Evolutionary conservation across 2,888 invertebrate genomes (phyloP), one percentile per base, ranked within the genome.

Genomic region (Trichogramma evanescens): DNA sequence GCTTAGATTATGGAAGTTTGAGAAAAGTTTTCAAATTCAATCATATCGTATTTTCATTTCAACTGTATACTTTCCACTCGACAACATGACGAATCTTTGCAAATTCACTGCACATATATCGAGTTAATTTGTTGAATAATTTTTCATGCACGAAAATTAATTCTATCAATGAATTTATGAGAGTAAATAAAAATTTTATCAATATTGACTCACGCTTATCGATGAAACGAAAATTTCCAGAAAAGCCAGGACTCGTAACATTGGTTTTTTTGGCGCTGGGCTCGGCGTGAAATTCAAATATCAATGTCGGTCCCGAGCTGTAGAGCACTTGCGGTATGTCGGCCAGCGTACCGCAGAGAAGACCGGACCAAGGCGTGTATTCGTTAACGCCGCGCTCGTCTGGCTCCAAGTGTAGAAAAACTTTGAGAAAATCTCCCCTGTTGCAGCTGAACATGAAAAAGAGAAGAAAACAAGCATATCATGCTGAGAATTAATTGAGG

Each of bases 201-300:
- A 26, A 42, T 54, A 51, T 65, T 53, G 66, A 84, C 88, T 87
- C 77, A 89, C 89, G 82, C 83, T 84, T 87, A 73, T 89, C 87
- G 74, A 90, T 85, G 78, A 90, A 90, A 69, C 83, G 84, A 80
- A 87, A 91, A 41, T 86, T 87, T 56, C 90, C 91, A 43, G 84
- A 81, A 76, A 91, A 91, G 57, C 90, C 90, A 2, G 86, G 84
- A 50, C 89, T 89, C 3, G 86, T 85, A 49, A 82, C 78, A 75
- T 83, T 84, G 63, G 81, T 80, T 62, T 80, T 48, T 48, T 13
- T 5, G 48, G 6, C 10, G 10, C 48, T 10, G n/a, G 50, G 43
- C n/a, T 41, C 59, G 5, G 82, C 79, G 73, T 91, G 90, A 74
- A 91, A 87, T 78, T 91, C 89, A 66, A 91, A 79, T 42, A 91